Evolutionary conservation across 1,140 invertebrate genomes (phyloP), one percentile per base, ranked within the genome.

Genomic region (Panagrolaimus sp.): DNA sequence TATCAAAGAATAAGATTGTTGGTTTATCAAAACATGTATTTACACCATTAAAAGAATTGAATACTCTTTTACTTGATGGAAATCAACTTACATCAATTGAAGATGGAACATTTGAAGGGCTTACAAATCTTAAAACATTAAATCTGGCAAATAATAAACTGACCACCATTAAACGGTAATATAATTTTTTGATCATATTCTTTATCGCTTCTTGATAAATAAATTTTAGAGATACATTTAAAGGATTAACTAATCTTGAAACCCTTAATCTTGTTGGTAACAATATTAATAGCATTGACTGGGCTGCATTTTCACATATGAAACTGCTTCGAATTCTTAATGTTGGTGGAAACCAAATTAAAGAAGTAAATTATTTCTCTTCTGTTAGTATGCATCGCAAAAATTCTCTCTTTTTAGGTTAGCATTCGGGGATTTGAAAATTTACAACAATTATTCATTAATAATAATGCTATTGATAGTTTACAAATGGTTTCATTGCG

Each of bases 381-480:
- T n/a, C n/a, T n/a, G n/a, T 11, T 8, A 11, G n/a, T 57, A 57
- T 4, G 11, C 27, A 38, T 38, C n/a, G n/a, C n/a, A n/a, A n/a
- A n/a, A 38, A 4, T 4, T 4, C 31, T 57, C 11, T n/a, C 4
- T n/a, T 57, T 57, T 65, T 53, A 77, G 75, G 46, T 80, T 8
- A 64, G 74, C 43, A 43, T 81, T 5, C 67, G 64, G 14, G 62
- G 61, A 16, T 64, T 78, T 7, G 44, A 65, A 13, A 65, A 74
- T 23, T 72, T 81, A 13, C 69, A 82, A 62, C 67, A 65, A 11
- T 48, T 81, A 1, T 68, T 78, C 23, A 64, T 81, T 25, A 82
- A 80, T 65, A 81, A 81, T 69, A 81, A 81, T 63, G 65, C 51
- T 9, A 68, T 81, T 27, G 20, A 68, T 16, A 64, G 68, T 11